Evolutionary conservation across 1,140 invertebrate genomes (phyloP).

Genomic region (Temnothorax longispinosus): DNA sequence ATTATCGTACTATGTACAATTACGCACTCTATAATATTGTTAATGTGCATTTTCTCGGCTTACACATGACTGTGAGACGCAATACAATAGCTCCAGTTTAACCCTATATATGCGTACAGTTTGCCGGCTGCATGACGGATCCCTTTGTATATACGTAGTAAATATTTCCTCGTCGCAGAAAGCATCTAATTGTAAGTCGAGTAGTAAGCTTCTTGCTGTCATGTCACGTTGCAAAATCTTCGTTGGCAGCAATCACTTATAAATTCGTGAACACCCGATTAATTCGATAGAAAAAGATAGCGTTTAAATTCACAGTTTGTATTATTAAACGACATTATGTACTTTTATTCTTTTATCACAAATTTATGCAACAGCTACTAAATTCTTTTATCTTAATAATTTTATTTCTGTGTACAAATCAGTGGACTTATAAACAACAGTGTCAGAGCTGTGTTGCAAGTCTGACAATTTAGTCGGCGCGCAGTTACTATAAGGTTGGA

Average conservation of each 20-base stretch:
- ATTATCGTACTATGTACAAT: background rate
- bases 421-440: background rate
- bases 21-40: constrained; percentile 23
- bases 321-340: background rate
- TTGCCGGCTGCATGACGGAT: constrained; percentile 38
- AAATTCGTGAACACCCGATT: background rate
- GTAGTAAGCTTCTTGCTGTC: background rate
- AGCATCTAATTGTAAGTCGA: constrained; percentile 16
- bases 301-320: background rate
- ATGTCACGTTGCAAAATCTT: constrained; percentile 14
- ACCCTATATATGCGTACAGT: constrained; percentile 46
- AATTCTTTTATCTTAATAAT: background rate
- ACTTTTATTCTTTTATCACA: background rate
- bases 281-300: background rate
- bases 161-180: constrained; percentile 44
- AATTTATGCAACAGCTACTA: background rate
- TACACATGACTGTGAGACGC: constrained; percentile 1
- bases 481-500: too few species aligned
- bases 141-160: background rate
- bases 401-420: background rate
- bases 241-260: background rate
- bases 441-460: too few species aligned
- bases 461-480: too few species aligned
- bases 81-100: constrained; percentile 46
- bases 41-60: constrained; percentile 34